These are phyloP conservation scores for Austrofundulus limnaeus DNA, from an alignment of 2,113 vertebrate species.

Conservation along the genomic window DNA sequence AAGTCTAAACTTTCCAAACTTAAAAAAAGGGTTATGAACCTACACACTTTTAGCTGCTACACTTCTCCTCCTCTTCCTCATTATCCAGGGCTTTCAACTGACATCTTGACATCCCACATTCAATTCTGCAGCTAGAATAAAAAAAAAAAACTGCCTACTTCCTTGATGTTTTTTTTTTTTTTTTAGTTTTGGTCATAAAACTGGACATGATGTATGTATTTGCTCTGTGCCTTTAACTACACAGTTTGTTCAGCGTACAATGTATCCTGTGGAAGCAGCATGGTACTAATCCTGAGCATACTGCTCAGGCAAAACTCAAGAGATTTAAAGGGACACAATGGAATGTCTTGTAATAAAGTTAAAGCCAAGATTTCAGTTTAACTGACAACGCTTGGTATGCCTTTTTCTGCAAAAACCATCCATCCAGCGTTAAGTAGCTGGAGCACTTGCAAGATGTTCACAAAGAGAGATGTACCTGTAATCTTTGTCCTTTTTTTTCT, in stretches of 20 bases:
- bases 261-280: not conserved
- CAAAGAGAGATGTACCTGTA: too few species aligned
- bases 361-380: too few species aligned
- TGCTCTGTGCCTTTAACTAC: not conserved
- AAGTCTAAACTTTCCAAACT: not conserved
- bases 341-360: too few species aligned
- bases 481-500: too few species aligned
- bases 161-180: too few species aligned
- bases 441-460: too few species aligned
- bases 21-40: not conserved
- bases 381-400: too few species aligned
- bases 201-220: not conserved
- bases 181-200: not conserved
- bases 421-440: too few species aligned
- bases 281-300: not conserved
- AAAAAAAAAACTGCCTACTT: not conserved
- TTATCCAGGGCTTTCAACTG: not conserved
- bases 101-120: not conserved
- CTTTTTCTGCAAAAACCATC: too few species aligned
- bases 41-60: not conserved
- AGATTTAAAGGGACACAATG: not conserved
- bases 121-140: not conserved
- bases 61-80: not conserved
- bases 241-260: too few species aligned
- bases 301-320: not conserved